phyloP scores from a whole-genome alignment of 2,113 vertebrate genomes.

The Ictalurus punctatus region DNA sequence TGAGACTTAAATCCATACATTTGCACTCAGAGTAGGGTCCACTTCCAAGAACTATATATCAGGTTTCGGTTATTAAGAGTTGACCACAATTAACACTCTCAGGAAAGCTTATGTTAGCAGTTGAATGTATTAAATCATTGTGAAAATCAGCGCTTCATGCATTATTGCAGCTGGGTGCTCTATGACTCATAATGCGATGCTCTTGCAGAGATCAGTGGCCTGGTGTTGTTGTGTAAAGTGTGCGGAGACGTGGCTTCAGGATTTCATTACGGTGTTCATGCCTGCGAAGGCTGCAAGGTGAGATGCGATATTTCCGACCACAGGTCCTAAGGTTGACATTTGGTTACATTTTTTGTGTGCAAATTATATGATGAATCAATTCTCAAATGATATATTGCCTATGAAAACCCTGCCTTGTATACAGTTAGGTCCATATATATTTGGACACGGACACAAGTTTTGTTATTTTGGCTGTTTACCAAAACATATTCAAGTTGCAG shows the following conservation, averaged over 20 bases:
- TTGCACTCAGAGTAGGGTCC: not conserved
- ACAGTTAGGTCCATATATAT: too few species aligned
- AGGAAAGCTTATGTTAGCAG: not conserved
- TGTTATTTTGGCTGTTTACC: too few species aligned
- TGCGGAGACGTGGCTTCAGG: constrained; percentile 96
- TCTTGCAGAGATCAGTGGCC: constrained; percentile 87
- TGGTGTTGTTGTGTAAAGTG: constrained; percentile 97
- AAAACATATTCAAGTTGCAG: too few species aligned
- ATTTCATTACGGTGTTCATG: constrained; percentile 97
- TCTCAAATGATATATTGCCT: not conserved
- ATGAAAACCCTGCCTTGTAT: too few species aligned
- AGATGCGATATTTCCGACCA: constrained; percentile 49
- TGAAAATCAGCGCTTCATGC: not conserved
- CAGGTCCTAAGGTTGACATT: not conserved
- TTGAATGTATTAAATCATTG: not conserved
- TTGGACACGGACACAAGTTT: too few species aligned
- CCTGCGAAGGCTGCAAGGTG: constrained; percentile 98
- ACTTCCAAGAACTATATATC: not conserved
- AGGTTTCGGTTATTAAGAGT: not conserved
- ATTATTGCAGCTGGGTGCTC: not conserved
- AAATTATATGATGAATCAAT: not conserved
- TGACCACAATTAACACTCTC: not conserved
- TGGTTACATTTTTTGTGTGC: not conserved
- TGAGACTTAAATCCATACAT: not conserved
- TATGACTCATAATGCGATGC: constrained; percentile 41